A percentile compares a stretch with the other conserved stretches of the same genome.
Conservation (phyloP, 2,888 invertebrate species). For the Oscheius sp. region DNA sequence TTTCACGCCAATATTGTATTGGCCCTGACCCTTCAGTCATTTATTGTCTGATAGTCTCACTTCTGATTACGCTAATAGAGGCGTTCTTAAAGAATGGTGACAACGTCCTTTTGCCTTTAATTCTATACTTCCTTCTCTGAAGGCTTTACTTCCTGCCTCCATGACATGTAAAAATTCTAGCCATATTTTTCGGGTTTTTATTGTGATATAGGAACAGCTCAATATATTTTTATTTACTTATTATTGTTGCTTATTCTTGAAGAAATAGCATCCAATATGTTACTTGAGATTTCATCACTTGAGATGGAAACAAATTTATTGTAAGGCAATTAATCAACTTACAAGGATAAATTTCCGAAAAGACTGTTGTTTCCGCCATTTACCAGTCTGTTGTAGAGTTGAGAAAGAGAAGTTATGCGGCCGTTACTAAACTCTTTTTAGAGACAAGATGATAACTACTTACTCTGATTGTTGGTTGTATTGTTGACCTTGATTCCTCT, state of each 20-base stretch:
- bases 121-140: conserved; percentile 45
- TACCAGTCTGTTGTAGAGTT: not conserved
- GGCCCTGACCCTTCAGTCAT: conserved; percentile 21
- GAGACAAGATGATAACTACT: not conserved
- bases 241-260: not conserved
- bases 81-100: conserved; percentile 56
- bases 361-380: not conserved
- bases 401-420: not conserved
- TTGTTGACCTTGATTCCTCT: not conserved
- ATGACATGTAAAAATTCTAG: not conserved
- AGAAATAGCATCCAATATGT: not conserved
- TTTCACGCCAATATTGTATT: conserved; percentile 7
- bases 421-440: not conserved
- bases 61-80: conserved; percentile 52
- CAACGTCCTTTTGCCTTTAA: conserved; percentile 61
- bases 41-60: conserved; percentile 38
- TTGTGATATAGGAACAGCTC: not conserved
- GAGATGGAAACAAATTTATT: not conserved
- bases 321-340: not conserved
- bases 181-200: conserved; percentile 2
- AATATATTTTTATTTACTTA: not conserved
- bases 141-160: not conserved
- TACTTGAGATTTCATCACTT: not conserved
- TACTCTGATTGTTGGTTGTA: no score
- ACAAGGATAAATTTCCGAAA: not conserved